A percentile compares a stretch with the other conserved stretches of the same genome.
phyloP scores from a whole-genome alignment of 2,888 invertebrate species.

The Zaprionus bogoriensis region DNA sequence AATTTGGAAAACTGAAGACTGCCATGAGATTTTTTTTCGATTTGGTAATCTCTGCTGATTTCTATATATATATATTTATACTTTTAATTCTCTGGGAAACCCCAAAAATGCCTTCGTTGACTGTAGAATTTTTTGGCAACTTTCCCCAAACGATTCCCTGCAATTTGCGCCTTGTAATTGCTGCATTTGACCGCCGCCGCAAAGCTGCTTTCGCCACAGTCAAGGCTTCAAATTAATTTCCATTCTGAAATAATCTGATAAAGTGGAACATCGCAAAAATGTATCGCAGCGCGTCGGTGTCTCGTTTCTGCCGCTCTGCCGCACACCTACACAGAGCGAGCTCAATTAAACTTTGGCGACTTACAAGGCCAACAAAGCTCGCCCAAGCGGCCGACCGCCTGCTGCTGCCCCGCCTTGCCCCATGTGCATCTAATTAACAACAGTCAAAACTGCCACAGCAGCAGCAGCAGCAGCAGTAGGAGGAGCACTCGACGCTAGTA shows the following conservation, averaged over 20 bases:
- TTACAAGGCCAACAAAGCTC: conserved; percentile 30
- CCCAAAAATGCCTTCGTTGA: no score
- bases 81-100: no score
- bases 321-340: conserved; percentile 22
- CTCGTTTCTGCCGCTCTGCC: background rate
- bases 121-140: no score
- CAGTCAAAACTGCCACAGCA: conserved; percentile 31
- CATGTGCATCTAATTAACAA: conserved; percentile 67
- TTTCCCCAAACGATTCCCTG: no score
- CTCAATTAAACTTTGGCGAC: conserved; percentile 45
- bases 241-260: conserved; percentile 20
- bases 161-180: background rate
- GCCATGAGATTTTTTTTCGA: no score
- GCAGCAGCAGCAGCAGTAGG: conserved; percentile 9
- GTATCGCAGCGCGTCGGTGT: conserved; percentile 15
- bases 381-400: no score
- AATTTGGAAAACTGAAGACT: no score
- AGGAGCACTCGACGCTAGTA: no score
- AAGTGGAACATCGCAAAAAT: conserved; percentile 21
- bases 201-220: conserved; percentile 9
- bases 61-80: no score
- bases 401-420: background rate
- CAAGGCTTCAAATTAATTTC: conserved; percentile 24
- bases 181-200: background rate
- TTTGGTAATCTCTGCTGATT: no score